Evolutionary conservation across 2,888 invertebrate species (phyloP).

Genomic region (Stenodera caucasica): DNA sequence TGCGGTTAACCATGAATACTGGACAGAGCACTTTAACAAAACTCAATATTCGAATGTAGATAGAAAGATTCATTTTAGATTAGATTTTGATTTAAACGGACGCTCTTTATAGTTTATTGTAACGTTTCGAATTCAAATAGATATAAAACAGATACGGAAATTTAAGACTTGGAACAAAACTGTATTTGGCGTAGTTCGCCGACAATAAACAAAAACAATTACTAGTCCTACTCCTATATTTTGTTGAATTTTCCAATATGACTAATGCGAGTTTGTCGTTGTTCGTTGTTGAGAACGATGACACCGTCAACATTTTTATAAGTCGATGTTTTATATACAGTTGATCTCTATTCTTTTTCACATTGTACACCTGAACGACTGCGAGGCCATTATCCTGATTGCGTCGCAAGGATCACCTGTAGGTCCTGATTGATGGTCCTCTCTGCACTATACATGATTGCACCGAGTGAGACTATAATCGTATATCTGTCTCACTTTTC

Average conservation of each 20-base stretch:
- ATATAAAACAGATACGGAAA: background rate
- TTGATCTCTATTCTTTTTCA: conserved; percentile 8
- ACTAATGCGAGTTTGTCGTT: too few relatives aligned
- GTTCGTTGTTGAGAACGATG: background rate
- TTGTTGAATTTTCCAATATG: too few relatives aligned
- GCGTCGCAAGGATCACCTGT: conserved; percentile 47
- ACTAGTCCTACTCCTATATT: too few relatives aligned
- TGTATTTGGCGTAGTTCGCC: background rate
- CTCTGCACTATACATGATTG: conserved; percentile 51
- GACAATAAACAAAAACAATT: too few relatives aligned
- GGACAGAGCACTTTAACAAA: background rate
- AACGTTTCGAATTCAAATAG: background rate
- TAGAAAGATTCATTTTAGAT: background rate
- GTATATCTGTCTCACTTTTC: background rate
- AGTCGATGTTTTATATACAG: background rate
- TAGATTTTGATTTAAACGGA: background rate
- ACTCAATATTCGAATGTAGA: background rate
- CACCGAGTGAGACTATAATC: conserved; percentile 35
- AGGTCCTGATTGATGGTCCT: conserved; percentile 48
- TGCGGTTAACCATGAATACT: background rate
- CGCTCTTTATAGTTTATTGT: background rate
- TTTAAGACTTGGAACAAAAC: conserved; percentile 5
- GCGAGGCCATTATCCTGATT: conserved; percentile 45
- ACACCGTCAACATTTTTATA: background rate
- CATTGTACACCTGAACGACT: conserved; percentile 31